Percentiles rank a stretch among this genome's conserved stretches.
These are phyloP conservation scores for Lanius ludovicianus DNA, from an alignment of 2,113 vertebrate genomes.

Conservation along the genomic window DNA sequence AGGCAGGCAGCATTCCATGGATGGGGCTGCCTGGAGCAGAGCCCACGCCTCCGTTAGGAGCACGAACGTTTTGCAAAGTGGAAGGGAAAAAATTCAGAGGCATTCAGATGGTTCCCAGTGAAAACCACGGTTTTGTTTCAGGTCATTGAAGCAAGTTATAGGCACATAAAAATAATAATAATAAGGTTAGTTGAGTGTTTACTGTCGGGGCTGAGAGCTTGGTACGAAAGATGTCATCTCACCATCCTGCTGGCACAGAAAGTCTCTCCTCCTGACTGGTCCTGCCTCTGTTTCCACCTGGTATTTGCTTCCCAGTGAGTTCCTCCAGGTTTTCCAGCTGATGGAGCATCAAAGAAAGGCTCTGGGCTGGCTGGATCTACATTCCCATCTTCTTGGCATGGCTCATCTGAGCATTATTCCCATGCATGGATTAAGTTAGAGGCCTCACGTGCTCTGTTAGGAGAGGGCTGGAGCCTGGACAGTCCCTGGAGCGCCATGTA, in stretches of 20 bases:
- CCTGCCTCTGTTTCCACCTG: not conserved
- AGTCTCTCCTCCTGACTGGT: not conserved
- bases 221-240: not conserved
- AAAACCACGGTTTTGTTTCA: constrained; percentile 6
- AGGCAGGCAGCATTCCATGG: not conserved
- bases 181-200: not conserved
- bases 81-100: not conserved
- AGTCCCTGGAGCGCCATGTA: fast-evolving
- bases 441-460: not conserved
- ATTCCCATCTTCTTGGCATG: not conserved
- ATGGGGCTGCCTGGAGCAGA: not conserved
- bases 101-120: not conserved
- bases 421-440: fast-evolving
- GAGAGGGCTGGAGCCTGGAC: not conserved
- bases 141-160: not conserved
- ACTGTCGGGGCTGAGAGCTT: not conserved
- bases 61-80: fast-evolving
- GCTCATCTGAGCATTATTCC: not conserved
- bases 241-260: fast-evolving
- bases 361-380: not conserved
- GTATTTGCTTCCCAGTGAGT: not conserved
- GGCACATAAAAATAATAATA: not conserved
- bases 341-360: not conserved
- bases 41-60: not conserved
- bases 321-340: not conserved